These are phyloP conservation scores for Nebria brevicollis DNA, from an alignment of 2,888 invertebrate genomes.

Conservation along the genomic window DNA sequence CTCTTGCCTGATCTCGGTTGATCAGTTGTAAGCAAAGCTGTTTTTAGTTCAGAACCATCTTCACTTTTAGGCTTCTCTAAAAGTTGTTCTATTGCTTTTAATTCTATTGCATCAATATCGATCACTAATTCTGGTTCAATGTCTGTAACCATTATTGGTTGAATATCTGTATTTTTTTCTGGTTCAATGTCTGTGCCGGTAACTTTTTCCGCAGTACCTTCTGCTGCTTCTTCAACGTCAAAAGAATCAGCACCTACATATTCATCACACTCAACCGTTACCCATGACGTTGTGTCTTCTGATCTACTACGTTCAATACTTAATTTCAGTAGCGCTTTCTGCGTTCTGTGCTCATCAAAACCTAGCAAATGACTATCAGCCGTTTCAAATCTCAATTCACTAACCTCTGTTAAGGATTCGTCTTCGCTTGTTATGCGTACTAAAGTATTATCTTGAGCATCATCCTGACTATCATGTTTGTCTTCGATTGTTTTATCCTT, in stretches of 20 bases:
- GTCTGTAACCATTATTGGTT: conserved; percentile 35
- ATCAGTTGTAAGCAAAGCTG: conserved; percentile 61
- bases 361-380: conserved; percentile 65
- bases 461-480: conserved; percentile 21
- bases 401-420: conserved; percentile 75
- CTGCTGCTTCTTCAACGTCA: conserved; percentile 62
- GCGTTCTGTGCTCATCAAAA: conserved; percentile 64
- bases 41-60: conserved; percentile 48
- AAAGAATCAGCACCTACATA: conserved; percentile 72
- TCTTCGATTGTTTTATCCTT: conserved; percentile 35
- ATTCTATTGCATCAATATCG: conserved; percentile 14
- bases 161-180: conserved; percentile 28
- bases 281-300: conserved; percentile 76
- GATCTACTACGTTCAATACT: conserved; percentile 68
- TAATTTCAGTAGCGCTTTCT: conserved; percentile 65
- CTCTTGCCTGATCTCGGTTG: conserved; percentile 62
- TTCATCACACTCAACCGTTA: conserved; percentile 75
- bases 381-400: conserved; percentile 66
- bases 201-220: conserved; percentile 56
- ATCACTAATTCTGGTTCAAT: conserved; percentile 6
- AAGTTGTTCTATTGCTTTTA: conserved; percentile 20
- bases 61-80: conserved; percentile 46
- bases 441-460: conserved; percentile 54
- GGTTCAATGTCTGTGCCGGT: conserved; percentile 41
- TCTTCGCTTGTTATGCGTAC: conserved; percentile 71